phyloP scores from a whole-genome alignment of 2,888 invertebrate genomes.

The Chrysolina haemoptera region DNA sequence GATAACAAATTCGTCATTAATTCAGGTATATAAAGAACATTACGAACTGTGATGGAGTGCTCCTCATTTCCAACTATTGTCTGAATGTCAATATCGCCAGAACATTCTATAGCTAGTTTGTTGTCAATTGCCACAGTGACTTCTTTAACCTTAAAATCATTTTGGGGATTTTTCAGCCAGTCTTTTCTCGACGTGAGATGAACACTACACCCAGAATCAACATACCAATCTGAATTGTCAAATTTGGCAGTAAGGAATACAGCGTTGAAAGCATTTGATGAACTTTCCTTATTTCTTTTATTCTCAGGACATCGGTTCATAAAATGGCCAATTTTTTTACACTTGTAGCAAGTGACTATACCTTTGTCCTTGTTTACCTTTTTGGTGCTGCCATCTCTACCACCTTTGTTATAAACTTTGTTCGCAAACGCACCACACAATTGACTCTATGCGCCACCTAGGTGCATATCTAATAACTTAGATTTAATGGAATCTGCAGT shows the following conservation, averaged over 20 bases:
- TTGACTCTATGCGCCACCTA: slow-evolving; percentile 20
- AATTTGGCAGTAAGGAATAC: no score
- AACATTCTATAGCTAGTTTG: slow-evolving; percentile 46
- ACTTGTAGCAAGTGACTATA: slow-evolving; percentile 47
- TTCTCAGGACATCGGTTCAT: slow-evolving; percentile 42
- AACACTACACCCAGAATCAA: slow-evolving; percentile 53
- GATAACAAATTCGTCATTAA: slow-evolving; percentile 53
- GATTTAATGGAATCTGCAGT: slow-evolving; percentile 55
- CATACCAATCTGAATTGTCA: slow-evolving; percentile 37
- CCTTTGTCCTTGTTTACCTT: slow-evolving; percentile 27
- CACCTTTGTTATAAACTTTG: slow-evolving; percentile 2
- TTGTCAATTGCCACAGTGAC: slow-evolving; percentile 47
- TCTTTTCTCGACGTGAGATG: slow-evolving; percentile 51
- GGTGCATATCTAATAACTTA: slow-evolving; percentile 49
- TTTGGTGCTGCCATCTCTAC: slow-evolving; percentile 24
- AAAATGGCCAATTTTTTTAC: slow-evolving; percentile 50
- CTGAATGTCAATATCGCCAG: slow-evolving; percentile 49
- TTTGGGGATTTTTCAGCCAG: slow-evolving; percentile 37
- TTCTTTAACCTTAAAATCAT: slow-evolving; percentile 38
- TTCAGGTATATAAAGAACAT: slow-evolving; percentile 50
- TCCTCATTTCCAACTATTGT: slow-evolving; percentile 23
- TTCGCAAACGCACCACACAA: slow-evolving; percentile 16
- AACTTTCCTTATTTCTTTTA: slow-evolving; percentile 15
- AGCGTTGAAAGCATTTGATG: no score
- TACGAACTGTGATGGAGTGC: slow-evolving; percentile 40